phyloP scores from a whole-genome alignment of 2,113 vertebrate species.

The Nesospiza acunhae region DNA sequence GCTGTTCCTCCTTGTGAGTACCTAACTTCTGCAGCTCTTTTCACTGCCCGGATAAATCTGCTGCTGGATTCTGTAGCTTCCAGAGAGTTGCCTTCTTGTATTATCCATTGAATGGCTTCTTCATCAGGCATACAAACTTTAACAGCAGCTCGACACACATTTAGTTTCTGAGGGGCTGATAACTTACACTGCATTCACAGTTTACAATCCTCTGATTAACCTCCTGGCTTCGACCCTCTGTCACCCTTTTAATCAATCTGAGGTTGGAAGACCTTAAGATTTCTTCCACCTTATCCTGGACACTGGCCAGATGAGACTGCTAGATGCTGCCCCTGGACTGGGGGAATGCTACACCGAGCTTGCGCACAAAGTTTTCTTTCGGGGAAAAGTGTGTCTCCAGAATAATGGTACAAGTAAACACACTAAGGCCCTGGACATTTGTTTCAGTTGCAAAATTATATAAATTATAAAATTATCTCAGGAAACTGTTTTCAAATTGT shows the following conservation, averaged over 20 bases:
- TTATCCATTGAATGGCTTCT: background rate
- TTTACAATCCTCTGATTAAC: background rate
- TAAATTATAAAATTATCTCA: background rate
- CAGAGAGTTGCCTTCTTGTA: background rate
- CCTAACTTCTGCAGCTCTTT: background rate
- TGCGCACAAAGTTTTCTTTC: background rate
- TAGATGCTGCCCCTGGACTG: background rate
- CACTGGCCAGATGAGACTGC: background rate
- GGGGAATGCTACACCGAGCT: background rate
- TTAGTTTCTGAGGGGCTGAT: background rate
- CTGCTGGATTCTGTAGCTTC: background rate
- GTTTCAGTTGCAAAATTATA: background rate
- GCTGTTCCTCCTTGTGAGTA: background rate
- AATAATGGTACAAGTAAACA: background rate
- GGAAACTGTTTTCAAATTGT: background rate
- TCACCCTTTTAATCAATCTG: background rate
- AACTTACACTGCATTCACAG: fast-evolving
- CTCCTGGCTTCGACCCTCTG: background rate
- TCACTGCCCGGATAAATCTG: background rate
- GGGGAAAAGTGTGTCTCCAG: background rate
- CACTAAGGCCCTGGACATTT: background rate
- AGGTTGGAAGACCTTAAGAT: background rate
- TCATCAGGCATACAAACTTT: background rate
- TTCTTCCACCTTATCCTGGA: background rate
- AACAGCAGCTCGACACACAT: background rate